Evolutionary conservation across 2,888 invertebrate species (phyloP), one percentile per base, ranked within the genome.

Genomic region (Cataglyphis rosenhaueri): DNA sequence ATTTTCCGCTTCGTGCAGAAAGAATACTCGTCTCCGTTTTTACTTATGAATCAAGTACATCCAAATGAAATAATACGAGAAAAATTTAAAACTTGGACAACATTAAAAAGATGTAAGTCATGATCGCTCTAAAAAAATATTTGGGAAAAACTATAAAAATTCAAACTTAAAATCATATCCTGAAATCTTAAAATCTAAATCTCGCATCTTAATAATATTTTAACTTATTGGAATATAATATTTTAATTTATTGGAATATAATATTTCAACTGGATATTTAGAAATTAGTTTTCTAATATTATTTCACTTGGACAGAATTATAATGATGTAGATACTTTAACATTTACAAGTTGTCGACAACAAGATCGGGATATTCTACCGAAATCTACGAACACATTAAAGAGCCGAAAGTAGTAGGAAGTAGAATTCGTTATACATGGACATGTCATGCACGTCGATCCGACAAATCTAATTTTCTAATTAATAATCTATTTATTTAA

Each of bases 351-450:
- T 68, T 57, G 70, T 59, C 70, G 70, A 71, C 81, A 81, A 79
- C 61, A 59, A 65, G 83, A 83, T 83, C 79, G 71, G 44, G 55
- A 71, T 44, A 29, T 57, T 64, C 81, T 83, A 81, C 70, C 66
- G 73, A 59, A 29, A 52, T 73, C 83, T 71, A 83, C 79, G 9
- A 44, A 83, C 64, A 65, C 70, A 83, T 82, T 66, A 64, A 83
- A 25, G 71, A 81, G 29, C 44, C 79, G 68, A 70, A 55, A 48
- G 41, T n/a, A n/a, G 38, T 35, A 76, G 66, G 64, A 57, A 62
- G 68, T 66, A 35, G 57, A 59, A 71, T 70, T 71, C 59, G 61
- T 55, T 82, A 84, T 44, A 64, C 59, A 71, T 64, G 65, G 57
- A 65, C 75, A 52, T 35, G 38, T 68, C 68, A 61, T 66, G 52